Conservation (phyloP, 2,113 vertebrate genomes). For the Ia io region DNA sequence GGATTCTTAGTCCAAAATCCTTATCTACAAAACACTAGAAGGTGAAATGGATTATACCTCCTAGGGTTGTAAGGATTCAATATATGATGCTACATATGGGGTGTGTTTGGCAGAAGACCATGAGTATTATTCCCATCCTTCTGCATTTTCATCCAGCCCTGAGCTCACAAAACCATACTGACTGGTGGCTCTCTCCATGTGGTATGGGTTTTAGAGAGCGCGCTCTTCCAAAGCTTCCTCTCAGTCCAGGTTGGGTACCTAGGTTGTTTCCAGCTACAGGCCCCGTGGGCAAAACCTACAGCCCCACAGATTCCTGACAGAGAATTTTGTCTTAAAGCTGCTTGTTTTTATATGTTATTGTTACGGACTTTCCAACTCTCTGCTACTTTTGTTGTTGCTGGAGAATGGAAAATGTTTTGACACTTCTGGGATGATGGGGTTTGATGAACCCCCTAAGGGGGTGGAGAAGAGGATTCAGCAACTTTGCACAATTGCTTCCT, state of each 20-base stretch:
- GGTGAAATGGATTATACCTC: no score
- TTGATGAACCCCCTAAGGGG: conserved; percentile 48
- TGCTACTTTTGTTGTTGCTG: conserved; percentile 36
- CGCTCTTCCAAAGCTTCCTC: neutral
- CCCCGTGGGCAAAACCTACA: neutral
- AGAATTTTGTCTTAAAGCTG: neutral
- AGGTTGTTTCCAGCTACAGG: neutral
- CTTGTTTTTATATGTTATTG: neutral
- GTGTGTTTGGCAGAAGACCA: neutral
- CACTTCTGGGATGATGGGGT: conserved; percentile 38
- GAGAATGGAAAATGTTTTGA: conserved; percentile 58
- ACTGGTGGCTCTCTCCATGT: neutral
- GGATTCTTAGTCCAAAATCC: neutral
- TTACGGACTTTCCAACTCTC: neutral
- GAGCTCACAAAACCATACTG: neutral
- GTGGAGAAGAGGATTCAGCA: conserved; percentile 51
- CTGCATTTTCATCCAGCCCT: neutral
- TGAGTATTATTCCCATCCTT: neutral
- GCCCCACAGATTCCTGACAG: neutral
- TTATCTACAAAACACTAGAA: neutral
- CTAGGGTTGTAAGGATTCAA: neutral
- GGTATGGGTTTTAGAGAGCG: neutral
- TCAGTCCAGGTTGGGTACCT: no score
- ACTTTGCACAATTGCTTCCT: conserved; percentile 54
- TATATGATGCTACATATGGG: no score